Base-by-base conservation (phyloP, 2,113 vertebrate genomes). In the Vombatus ursinus region DNA sequence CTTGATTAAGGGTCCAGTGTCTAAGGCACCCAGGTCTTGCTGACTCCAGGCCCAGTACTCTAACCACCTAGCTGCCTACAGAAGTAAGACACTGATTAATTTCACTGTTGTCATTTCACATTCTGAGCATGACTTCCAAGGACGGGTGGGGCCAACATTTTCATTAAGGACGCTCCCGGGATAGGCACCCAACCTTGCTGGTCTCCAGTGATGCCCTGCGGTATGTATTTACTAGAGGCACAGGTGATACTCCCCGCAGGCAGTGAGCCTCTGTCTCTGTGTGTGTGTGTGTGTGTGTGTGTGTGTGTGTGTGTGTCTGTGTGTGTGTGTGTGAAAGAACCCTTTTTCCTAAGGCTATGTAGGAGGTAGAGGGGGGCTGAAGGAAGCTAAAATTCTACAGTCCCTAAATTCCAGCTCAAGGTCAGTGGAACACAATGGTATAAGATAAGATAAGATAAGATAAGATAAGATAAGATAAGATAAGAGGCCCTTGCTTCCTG, bases 371-470 rank as follows among this genome's bases (percentile, higher is more conserved):
- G 24, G 7, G 28, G 12, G 11, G 57, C 57, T 37, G 57, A 94
- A 91, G 94, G 48, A 95, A 94, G 91, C 8, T 54, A 49, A 90
- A 26, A 93, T 92, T 97, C 44, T 22, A 92, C 25, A 94, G 25
- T 92, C 49, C 93, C 24, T 61, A 93, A 97, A 94, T 96, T 96
- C 50, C 22, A 95, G 93, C 25, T 95, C 52, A 96, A 47, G 90
- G 90, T 14, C 53, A 96, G 23, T 93, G 96, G 92, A 95, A 93
- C 54, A 96, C 94, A 95, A 6, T 28, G 96, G 84, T 54, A 68
- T 0, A 94, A 68, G 48, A 91, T 94, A n/a, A n/a, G n/a, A n/a
- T n/a, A n/a, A n/a, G n/a, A n/a, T n/a, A n/a, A n/a, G n/a, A n/a
- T n/a, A n/a, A n/a, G n/a, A n/a, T n/a, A n/a, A n/a, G n/a, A n/a